Percentiles rank a stretch among this genome's conserved stretches.
Evolutionary conservation across 2,113 vertebrate species (phyloP).

Genomic region (Conger conger): DNA sequence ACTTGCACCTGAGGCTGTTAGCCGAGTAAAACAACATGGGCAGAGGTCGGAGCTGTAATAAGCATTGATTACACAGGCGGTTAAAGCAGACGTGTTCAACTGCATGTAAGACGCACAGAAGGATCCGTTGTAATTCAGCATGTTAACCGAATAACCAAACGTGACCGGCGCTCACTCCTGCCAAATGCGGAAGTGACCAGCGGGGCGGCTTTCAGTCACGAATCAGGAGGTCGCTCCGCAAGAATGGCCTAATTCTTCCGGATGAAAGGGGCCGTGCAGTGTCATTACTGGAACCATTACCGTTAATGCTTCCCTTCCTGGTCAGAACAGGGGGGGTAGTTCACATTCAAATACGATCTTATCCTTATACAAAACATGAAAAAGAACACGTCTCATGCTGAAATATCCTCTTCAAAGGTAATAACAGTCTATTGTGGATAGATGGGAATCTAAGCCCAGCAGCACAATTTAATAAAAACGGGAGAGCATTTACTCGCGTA

Average conservation of each 20-base stretch:
- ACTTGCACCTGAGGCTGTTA: background rate
- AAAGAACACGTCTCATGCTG: too few relatives aligned
- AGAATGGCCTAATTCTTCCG: background rate
- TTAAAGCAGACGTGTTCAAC: background rate
- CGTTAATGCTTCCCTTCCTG: background rate
- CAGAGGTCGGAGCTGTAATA: background rate
- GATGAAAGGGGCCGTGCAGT: background rate
- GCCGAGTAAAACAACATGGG: background rate
- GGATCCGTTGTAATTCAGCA: background rate
- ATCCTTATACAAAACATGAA: too few relatives aligned
- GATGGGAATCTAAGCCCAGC: background rate
- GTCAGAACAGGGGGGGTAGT: background rate
- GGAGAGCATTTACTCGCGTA: background rate
- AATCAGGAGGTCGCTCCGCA: background rate
- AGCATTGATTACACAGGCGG: background rate
- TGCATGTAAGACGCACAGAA: background rate
- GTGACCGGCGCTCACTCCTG: too few relatives aligned
- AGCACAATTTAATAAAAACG: background rate
- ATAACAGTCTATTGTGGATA: background rate
- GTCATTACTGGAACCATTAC: background rate
- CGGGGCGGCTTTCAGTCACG: background rate
- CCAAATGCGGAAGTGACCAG: background rate
- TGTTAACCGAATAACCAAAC: background rate
- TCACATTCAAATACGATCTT: too few relatives aligned
- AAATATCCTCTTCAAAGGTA: background rate